Conservation (phyloP, 2,113 vertebrate species). For the Rhynchopsitta pachyrhyncha region DNA sequence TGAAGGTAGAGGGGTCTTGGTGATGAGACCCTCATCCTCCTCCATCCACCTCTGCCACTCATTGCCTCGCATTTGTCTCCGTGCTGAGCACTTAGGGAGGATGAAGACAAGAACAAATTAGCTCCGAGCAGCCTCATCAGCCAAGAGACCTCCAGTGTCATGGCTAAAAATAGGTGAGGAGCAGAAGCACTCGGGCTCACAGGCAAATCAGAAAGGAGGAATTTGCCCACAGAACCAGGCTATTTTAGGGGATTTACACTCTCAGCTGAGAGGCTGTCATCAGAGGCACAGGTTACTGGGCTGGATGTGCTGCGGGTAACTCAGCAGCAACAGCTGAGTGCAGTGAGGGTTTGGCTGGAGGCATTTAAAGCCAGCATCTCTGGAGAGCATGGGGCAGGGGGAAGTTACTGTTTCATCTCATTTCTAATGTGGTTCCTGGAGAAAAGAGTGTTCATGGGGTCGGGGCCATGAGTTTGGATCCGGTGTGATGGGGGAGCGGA, state of each 20-base stretch:
- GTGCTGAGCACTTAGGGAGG: neutral
- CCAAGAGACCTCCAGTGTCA: slow-evolving; percentile 49
- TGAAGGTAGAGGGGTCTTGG: neutral
- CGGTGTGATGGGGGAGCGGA: accelerated
- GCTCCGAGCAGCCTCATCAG: slow-evolving; percentile 33
- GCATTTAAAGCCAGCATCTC: neutral
- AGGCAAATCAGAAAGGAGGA: slow-evolving; percentile 50
- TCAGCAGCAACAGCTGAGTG: neutral
- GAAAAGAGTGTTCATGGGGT: neutral
- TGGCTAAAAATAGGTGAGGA: slow-evolving; percentile 61
- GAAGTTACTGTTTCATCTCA: neutral
- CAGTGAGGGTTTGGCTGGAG: neutral
- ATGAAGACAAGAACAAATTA: slow-evolving; percentile 9
- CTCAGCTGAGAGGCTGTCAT: neutral
- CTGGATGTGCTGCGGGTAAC: neutral
- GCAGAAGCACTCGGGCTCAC: neutral
- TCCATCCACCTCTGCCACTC: neutral
- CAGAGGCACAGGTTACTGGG: slow-evolving; percentile 30
- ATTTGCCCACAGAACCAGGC: slow-evolving; percentile 52
- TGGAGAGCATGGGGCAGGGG: neutral
- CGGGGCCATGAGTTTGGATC: neutral
- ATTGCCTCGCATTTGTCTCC: neutral
- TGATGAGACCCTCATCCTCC: neutral
- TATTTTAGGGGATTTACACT: slow-evolving; percentile 57
- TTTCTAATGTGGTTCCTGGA: neutral